These are phyloP conservation scores for Tiliacea citrago DNA, from an alignment of 2,888 invertebrate species.

Conservation along the genomic window DNA sequence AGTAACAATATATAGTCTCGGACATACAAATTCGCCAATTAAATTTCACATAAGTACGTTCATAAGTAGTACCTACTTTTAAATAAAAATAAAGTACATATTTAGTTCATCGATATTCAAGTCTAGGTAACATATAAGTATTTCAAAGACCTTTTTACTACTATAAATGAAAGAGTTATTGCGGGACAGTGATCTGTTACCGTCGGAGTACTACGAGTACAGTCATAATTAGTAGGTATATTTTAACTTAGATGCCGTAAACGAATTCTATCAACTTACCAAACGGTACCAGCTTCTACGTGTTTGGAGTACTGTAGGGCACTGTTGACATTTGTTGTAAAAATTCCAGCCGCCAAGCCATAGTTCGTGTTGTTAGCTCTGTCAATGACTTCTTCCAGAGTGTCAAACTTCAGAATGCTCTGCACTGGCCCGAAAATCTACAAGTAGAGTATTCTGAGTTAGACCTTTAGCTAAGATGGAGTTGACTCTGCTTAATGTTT, in stretches of 20 bases:
- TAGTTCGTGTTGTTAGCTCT: slow-evolving; percentile 95
- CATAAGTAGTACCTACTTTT: no score
- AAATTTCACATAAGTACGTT: no score
- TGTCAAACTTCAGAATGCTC: slow-evolving; percentile 95
- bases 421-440: slow-evolving; percentile 98
- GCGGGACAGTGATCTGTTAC: no score
- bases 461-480: not conserved
- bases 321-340: slow-evolving; percentile 95
- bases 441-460: not conserved
- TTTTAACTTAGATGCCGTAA: not conserved
- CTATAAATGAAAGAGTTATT: not conserved
- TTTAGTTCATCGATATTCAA: not conserved
- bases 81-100: not conserved
- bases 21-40: no score
- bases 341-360: slow-evolving; percentile 95
- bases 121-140: not conserved
- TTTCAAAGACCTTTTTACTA: not conserved
- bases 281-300: slow-evolving; percentile 95
- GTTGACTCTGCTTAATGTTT: not conserved
- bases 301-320: slow-evolving; percentile 94
- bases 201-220: no score
- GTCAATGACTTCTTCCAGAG: slow-evolving; percentile 94
- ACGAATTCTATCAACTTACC: slow-evolving; percentile 82
- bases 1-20: no score
- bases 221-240: no score